phyloP scores from a whole-genome alignment of 2,888 invertebrate species.

The Synergus japonicus region DNA sequence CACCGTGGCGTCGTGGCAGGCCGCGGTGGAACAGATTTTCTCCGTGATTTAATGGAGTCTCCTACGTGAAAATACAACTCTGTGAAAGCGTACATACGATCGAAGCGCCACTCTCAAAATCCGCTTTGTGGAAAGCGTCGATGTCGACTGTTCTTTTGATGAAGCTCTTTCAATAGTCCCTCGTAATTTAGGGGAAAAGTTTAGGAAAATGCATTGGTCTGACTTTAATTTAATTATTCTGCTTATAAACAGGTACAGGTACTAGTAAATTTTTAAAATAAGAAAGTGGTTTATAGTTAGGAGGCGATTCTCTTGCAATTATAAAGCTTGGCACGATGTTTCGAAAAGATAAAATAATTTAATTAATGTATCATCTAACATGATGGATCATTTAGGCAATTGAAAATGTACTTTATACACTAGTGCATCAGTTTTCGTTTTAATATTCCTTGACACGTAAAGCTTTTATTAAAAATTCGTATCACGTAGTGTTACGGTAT shows the following conservation, averaged over 20 bases:
- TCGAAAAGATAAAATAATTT: background rate
- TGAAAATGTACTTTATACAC: background rate
- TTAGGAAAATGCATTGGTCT: background rate
- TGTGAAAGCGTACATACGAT: slow-evolving; percentile 31
- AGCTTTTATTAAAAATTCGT: too few relatives aligned
- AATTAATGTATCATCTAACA: background rate
- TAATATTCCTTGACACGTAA: background rate
- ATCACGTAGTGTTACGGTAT: too few relatives aligned
- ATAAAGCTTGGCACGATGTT: background rate
- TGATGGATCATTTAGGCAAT: background rate
- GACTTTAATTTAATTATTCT: background rate
- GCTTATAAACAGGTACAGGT: too few relatives aligned
- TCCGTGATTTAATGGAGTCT: slow-evolving; percentile 75
- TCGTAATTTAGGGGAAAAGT: slow-evolving; percentile 28
- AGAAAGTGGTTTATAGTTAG: background rate
- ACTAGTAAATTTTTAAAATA: background rate
- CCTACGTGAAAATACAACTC: slow-evolving; percentile 63
- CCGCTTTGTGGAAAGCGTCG: slow-evolving; percentile 35
- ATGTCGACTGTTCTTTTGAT: slow-evolving; percentile 30
- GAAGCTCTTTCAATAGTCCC: slow-evolving; percentile 15
- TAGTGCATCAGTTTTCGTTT: background rate
- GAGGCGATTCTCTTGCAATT: background rate
- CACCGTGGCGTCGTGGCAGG: slow-evolving; percentile 65
- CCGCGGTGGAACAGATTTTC: slow-evolving; percentile 74
- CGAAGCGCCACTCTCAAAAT: slow-evolving; percentile 15